These are phyloP conservation scores for Stegastes partitus DNA, from an alignment of 2,113 vertebrate species.

Conservation along the genomic window DNA sequence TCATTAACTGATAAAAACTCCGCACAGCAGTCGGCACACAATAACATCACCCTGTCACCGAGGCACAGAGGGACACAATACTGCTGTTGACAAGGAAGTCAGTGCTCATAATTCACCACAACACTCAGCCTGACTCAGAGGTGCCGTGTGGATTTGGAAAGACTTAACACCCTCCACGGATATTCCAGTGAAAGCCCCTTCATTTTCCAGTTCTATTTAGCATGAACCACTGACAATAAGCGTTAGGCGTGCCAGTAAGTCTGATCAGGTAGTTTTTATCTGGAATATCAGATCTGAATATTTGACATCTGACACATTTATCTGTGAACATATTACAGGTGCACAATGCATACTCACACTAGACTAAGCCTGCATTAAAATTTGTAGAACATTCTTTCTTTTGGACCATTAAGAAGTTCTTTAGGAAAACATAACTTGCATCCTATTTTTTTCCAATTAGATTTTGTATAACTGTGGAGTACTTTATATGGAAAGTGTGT, in stretches of 20 bases:
- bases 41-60: constrained; percentile 25
- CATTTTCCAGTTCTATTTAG: neutral
- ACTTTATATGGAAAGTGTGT: too few relatives aligned
- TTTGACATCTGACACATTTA: too few relatives aligned
- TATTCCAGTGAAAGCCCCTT: constrained; percentile 5
- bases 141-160: neutral
- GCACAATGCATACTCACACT: too few relatives aligned
- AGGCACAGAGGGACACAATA: constrained; percentile 8
- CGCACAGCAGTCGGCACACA: constrained; percentile 7
- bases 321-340: neutral
- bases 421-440: too few relatives aligned
- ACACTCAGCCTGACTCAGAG: neutral
- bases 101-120: neutral
- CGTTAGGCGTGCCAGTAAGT: neutral
- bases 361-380: too few relatives aligned
- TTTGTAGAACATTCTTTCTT: too few relatives aligned
- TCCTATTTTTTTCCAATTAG: too few relatives aligned
- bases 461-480: too few relatives aligned
- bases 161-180: too few relatives aligned
- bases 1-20: constrained; percentile 74
- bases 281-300: neutral
- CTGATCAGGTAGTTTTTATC: neutral
- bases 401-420: too few relatives aligned
- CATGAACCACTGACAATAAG: neutral
- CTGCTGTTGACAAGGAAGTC: constrained; percentile 50